These are phyloP conservation scores for Dendrocincla fuliginosa DNA, from an alignment of 2,797 vertebrate species.

Conservation along the genomic window DNA sequence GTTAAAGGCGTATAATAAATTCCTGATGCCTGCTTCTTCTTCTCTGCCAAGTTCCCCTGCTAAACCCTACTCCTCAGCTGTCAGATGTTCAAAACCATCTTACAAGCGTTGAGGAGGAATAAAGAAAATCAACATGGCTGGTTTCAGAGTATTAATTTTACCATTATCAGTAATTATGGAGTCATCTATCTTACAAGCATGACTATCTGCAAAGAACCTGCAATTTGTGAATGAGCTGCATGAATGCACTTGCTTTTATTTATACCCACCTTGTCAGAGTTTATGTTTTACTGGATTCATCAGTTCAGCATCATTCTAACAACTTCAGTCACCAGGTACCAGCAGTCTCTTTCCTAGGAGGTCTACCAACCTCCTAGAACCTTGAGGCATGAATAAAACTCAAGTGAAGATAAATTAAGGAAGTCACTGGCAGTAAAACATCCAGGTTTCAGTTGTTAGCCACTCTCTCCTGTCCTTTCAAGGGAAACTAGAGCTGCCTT, in stretches of 20 bases:
- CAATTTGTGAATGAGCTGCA: background rate
- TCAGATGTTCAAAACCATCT: background rate
- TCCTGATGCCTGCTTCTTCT: background rate
- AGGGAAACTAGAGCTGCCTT: background rate
- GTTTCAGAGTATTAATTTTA: background rate
- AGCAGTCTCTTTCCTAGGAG: background rate
- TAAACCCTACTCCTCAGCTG: background rate
- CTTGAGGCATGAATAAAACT: background rate
- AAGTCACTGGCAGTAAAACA: background rate
- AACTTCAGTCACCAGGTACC: background rate
- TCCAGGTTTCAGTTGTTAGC: background rate
- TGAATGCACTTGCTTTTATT: background rate
- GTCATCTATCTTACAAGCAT: background rate
- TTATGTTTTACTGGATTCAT: background rate
- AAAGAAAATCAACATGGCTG: background rate
- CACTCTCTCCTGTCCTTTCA: background rate
- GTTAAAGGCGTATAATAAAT: background rate
- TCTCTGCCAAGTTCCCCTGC: background rate
- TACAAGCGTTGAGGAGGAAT: background rate
- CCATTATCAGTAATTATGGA: background rate
- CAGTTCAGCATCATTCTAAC: background rate
- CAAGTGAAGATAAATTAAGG: background rate
- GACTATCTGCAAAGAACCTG: background rate
- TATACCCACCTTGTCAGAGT: background rate
- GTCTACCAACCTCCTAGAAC: background rate